Percentiles rank a stretch among this genome's conserved stretches.
phyloP scores from a whole-genome alignment of 1,140 invertebrate genomes.

The Cyphomyrmex costatus region DNA sequence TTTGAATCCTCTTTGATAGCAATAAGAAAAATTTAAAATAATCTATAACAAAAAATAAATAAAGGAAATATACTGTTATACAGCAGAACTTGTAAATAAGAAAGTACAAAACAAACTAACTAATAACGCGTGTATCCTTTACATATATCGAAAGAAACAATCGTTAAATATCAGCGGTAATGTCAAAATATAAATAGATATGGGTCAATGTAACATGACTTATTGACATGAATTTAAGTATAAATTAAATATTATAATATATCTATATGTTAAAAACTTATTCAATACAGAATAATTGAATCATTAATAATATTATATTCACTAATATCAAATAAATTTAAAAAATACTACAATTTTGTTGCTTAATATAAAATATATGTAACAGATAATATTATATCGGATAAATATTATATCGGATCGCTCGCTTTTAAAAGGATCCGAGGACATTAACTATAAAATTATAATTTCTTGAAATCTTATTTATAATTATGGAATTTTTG shows the following conservation, averaged over 20 bases:
- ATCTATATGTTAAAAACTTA: constrained; percentile 19
- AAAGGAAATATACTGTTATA: neutral
- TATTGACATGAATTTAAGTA: neutral
- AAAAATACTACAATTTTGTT: neutral
- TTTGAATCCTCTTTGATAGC: neutral
- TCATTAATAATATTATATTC: neutral
- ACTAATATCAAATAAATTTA: neutral
- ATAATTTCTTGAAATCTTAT: neutral
- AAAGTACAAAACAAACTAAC: neutral
- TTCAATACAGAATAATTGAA: neutral
- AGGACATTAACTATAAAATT: neutral
- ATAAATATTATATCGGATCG: neutral
- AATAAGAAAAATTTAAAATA: constrained; percentile 3
- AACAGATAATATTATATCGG: neutral
- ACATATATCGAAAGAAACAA: neutral
- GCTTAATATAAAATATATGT: neutral
- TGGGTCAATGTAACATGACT: constrained; percentile 8
- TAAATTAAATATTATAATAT: neutral
- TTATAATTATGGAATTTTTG: neutral
- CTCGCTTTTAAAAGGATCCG: neutral
- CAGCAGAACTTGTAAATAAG: neutral
- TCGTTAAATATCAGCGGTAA: neutral
- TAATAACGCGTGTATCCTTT: neutral
- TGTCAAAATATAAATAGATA: constrained; percentile 28
- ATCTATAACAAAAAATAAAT: neutral